These are phyloP conservation scores for Halocynthia roretzi DNA, from an alignment of 23 tunicate genomes.

Conservation along the genomic window DNA sequence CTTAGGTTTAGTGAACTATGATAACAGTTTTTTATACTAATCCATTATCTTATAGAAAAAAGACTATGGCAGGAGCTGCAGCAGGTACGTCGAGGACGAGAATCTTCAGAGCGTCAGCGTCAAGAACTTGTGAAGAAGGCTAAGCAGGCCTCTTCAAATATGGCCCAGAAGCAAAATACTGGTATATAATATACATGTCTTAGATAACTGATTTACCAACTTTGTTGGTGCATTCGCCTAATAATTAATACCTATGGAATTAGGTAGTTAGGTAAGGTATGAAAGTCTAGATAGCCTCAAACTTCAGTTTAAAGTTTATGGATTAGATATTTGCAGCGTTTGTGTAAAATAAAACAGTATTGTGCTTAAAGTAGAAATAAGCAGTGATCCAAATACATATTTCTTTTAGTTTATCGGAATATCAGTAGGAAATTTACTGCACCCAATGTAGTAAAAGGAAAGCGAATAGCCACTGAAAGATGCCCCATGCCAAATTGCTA, in stretches of 20 bases:
- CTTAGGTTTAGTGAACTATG: background rate
- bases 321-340: background rate
- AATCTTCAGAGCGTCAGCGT: slow-evolving; percentile 45
- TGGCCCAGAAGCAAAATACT: slow-evolving; percentile 57
- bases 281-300: background rate
- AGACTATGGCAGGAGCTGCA: slow-evolving; percentile 60
- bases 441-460: too few relatives aligned
- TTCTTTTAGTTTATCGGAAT: too few relatives aligned
- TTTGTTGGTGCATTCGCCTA: background rate
- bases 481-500: slow-evolving; percentile 23
- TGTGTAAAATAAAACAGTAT: background rate
- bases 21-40: background rate
- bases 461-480: slow-evolving; percentile 5
- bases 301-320: slow-evolving; percentile 2
- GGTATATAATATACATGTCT: slow-evolving; percentile 21
- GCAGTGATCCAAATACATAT: background rate
- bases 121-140: slow-evolving; percentile 71
- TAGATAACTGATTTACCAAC: background rate
- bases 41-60: slow-evolving; percentile 18
- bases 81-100: slow-evolving; percentile 29
- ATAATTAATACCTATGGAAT: background rate
- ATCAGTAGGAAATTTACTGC: too few relatives aligned
- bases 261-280: too few relatives aligned
- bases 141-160: slow-evolving; percentile 42
- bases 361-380: background rate